Evolutionary conservation across 2,113 vertebrate genomes (phyloP), one percentile per base, ranked within the genome.

Genomic region (Sterna hirundo): DNA sequence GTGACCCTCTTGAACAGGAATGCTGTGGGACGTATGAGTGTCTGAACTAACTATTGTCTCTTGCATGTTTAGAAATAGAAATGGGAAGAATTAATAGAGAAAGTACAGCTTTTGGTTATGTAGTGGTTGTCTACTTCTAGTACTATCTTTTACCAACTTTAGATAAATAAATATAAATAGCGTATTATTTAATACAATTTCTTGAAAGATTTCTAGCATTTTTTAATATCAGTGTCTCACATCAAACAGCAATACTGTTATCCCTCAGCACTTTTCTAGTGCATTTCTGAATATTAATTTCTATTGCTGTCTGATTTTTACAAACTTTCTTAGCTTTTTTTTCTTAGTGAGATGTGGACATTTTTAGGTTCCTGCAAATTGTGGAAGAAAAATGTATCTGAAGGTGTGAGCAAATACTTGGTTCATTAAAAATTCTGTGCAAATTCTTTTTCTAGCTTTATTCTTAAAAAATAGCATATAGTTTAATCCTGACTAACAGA

Each of bases 61-160:
- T 55, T 79, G 61, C 38, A 77, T 66, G 77, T 70, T 78, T 90
- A 94, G 79, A 90, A 93, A 87, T 64, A 94, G 49, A 74, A 88
- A 74, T 34, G 32, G 58, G 68, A 86, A 83, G n/a, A 81, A 92
- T 40, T 42, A 66, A 71, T 36, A 84, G 23, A 44, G 30, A 69
- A 78, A 93, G 26, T 44, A 80, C 44, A 79, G 32, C 8, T 74
- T 87, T 94, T 81, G 34, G 27, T 93, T 84, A 82, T 26, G n/a
- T 22, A 62, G 68, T 76, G 42, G 38, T 61, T 90, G 25, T 64
- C 57, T 92, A 66, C 40, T 85, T 86, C 71, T 80, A 83, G 51
- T 61, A 65, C 42, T 95, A 77, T 61, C 27, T 91, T 94, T 74
- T 58, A 79, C 9, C 40, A 87, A 69, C 18, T 46, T 82, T 84